phyloP scores from a whole-genome alignment of 2,797 vertebrate species.

The Smutsia temminckii region DNA sequence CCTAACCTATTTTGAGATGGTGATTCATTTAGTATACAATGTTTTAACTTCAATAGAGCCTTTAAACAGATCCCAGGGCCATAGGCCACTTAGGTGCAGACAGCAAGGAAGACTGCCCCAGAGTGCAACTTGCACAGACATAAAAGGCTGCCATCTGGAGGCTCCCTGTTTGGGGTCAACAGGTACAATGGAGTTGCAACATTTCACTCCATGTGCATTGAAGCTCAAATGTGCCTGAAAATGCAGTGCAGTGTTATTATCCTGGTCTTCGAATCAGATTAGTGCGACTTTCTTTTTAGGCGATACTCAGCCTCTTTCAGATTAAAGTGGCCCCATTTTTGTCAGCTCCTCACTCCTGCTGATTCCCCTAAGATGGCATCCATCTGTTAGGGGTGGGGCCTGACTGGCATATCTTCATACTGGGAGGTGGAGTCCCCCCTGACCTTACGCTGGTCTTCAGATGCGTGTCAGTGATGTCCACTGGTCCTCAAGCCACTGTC shows the following conservation, averaged over 20 bases:
- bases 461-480: neutral
- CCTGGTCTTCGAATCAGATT: neutral
- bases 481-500: neutral
- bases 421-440: rapidly evolving
- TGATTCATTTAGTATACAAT: neutral
- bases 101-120: neutral
- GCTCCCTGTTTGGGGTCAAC: neutral
- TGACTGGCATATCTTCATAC: neutral
- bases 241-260: neutral
- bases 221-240: neutral
- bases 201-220: neutral
- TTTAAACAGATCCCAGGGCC: neutral
- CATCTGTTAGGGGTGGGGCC: neutral
- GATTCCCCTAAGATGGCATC: neutral
- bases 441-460: neutral
- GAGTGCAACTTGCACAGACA: neutral
- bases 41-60: neutral
- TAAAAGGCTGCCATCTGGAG: neutral
- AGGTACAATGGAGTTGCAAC: neutral
- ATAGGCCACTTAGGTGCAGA: neutral
- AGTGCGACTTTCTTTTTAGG: neutral
- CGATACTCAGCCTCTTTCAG: neutral
- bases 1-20: neutral
- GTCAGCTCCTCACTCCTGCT: neutral
- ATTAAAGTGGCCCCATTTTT: neutral